Evolutionary conservation across 2,113 vertebrate species (phyloP), one percentile per base, ranked within the genome.

Genomic region (Caracal caracal): DNA sequence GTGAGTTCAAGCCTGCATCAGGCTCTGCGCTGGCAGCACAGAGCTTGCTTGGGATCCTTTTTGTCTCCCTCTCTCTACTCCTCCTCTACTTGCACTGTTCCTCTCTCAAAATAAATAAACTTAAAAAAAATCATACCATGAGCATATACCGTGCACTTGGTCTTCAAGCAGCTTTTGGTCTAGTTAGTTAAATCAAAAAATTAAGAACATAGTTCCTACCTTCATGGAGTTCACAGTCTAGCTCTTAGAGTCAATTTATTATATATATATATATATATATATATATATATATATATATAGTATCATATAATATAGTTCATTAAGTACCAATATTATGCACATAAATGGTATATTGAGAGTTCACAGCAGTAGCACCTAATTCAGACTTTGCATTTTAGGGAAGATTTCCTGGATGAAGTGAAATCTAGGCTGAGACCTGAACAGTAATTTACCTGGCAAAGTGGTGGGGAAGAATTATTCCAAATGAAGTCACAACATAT

Each of bases 401-500:
- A 85, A 70, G 49, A 33, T 70, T 85, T 85, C 59, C 37, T 49
- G 37, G 12, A 85, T 70, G 37, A 49, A 95, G 3, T 85, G 26
- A 94, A 94, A 65, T 94, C 78, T 81, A 82, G 68, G n/a, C n/a
- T 53, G 28, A 85, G 61, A 47, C 35, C 61, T 61, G 49, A 90
- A 43, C 19, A 94, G 28, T 22, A 90, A 24, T 84, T 90, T 84
- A 65, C 19, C 63, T 90, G 71, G 26, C 20, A 80, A 86, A 91
- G 15, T 40, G 19, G 10, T 51, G 56, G 61, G 40, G 40, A 78
- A 95, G 73, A n/a, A 79, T 49, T 85, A 7, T 71, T 71, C 12
- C 20, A 86, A 79, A 43, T 43, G 37, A 43, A 61, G 49, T 47
- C 37, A 87, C 9, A 68, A 70, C 30, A 43, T 9, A 3, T 35